phyloP scores from a whole-genome alignment of 2,888 invertebrate species.

The Priocnemis perturbator region DNA sequence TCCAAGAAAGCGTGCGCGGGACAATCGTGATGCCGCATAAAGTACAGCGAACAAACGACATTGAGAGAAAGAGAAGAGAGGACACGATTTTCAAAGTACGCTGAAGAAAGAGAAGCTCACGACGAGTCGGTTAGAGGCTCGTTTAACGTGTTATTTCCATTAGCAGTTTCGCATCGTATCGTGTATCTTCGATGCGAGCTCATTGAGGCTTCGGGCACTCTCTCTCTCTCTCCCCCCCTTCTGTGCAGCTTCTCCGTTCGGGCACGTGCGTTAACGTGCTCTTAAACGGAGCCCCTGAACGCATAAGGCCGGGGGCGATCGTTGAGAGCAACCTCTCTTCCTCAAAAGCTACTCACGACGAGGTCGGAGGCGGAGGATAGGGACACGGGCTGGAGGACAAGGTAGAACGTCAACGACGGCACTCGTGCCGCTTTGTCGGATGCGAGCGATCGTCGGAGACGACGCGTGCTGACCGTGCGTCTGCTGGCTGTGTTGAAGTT shows the following conservation, averaged over 20 bases:
- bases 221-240: not conserved
- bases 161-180: too few species aligned
- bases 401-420: not conserved
- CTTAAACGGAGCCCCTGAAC: constrained; percentile 2
- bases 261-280: constrained; percentile 5
- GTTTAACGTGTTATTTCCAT: too few species aligned
- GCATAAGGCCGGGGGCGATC: constrained; percentile 8
- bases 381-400: not conserved
- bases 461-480: constrained; percentile 34
- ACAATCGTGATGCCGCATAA: too few species aligned
- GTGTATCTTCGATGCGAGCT: too few species aligned
- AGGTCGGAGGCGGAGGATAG: constrained; percentile 1
- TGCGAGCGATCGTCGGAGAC: constrained; percentile 26
- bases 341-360: constrained; percentile 10
- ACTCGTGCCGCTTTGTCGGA: constrained; percentile 24
- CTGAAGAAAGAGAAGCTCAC: too few species aligned
- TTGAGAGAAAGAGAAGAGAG: too few species aligned
- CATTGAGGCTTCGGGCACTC: not conserved
- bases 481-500: constrained; percentile 27
- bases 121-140: too few species aligned
- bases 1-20: too few species aligned
- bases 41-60: too few species aligned
- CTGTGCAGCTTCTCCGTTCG: not conserved
- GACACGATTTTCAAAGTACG: too few species aligned
- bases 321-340: constrained; percentile 18